phyloP scores from a whole-genome alignment of 2,888 invertebrate genomes.

The Drosophila lutescens region DNA sequence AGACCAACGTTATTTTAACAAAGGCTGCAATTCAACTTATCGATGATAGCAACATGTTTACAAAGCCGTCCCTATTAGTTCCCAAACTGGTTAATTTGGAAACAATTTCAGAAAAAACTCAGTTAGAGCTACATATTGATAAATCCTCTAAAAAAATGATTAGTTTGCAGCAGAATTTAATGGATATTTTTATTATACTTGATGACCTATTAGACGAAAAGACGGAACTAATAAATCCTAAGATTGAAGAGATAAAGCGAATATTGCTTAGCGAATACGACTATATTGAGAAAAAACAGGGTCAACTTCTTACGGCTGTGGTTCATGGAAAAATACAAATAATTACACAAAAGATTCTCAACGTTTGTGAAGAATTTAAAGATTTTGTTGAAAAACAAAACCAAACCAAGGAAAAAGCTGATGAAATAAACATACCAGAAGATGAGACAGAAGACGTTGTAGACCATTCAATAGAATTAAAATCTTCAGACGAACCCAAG shows the following conservation, averaged over 20 bases:
- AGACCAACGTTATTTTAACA: conserved; percentile 48
- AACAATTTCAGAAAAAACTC: conserved; percentile 50
- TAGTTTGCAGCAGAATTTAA: conserved; percentile 75
- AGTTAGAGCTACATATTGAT: conserved; percentile 44
- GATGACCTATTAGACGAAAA: conserved; percentile 69
- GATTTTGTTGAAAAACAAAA: conserved; percentile 8
- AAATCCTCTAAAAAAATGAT: conserved; percentile 78
- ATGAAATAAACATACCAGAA: background rate
- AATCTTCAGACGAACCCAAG: background rate
- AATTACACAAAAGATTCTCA: conserved; percentile 49
- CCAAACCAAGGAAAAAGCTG: conserved; percentile 46
- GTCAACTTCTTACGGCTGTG: conserved; percentile 29
- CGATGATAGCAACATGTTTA: conserved; percentile 43
- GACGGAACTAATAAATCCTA: conserved; percentile 30
- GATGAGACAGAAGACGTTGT: background rate
- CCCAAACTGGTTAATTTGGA: conserved; percentile 58
- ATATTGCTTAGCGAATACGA: conserved; percentile 61
- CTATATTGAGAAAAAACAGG: conserved; percentile 59
- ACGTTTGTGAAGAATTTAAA: conserved; percentile 52
- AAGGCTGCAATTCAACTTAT: conserved; percentile 47
- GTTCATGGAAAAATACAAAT: conserved; percentile 49
- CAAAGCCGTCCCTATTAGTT: conserved; percentile 47
- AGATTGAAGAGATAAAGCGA: conserved; percentile 58
- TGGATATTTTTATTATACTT: conserved; percentile 78
- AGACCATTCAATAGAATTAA: background rate